Base-by-base conservation (phyloP, 2,113 vertebrate species). In the Hemibagrus wyckioides region DNA sequence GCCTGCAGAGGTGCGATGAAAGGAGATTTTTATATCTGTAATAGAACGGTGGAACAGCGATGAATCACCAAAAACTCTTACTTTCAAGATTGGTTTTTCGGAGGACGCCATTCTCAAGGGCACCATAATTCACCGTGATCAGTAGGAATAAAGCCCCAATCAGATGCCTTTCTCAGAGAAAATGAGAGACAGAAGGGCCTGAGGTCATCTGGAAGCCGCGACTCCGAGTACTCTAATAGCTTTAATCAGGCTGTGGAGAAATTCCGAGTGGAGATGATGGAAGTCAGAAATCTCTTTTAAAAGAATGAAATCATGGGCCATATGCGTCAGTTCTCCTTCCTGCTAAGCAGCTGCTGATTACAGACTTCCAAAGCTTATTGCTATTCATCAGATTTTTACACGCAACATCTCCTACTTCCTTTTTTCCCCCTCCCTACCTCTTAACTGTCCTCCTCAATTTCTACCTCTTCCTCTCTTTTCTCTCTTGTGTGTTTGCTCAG, bases 11-110 rank as follows among this genome's bases (percentile, higher is more conserved):
- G 89, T 89, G 85, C 56, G 59, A 89, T 85, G 89, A 90, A 85
- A 86, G 59, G 83, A 85, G 85, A 84, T 90, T 88, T 90, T 88
- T 89, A 90, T 88, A 90, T 84, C 89, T 89, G 80, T 88, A 89
- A 89, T 86, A 89, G 81, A 88, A 89, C 57, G 57, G 36, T 67
- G 57, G 57, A 81, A 71, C 54, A 36, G 73, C 80, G 83, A 87
- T 92, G 86, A 87, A 88, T 90, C 83, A 90, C 89, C 73, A 48
- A 71, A 56, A 87, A 84, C 87, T 86, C 83, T 76, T 84, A 82
- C 85, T 89, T 85, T 85, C 41, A 65, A 90, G 87, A 88, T 89
- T 88, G 85, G 56, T 83, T 82, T 82, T 85, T 81, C 56, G 75
- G 73, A 71, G 82, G 69, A 89, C 85, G 67, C 76, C 85, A 67